Percentiles rank a stretch among this genome's conserved stretches.
These are phyloP conservation scores for Phyllostomus hastatus DNA, from an alignment of 2,113 vertebrate species.

Conservation along the genomic window DNA sequence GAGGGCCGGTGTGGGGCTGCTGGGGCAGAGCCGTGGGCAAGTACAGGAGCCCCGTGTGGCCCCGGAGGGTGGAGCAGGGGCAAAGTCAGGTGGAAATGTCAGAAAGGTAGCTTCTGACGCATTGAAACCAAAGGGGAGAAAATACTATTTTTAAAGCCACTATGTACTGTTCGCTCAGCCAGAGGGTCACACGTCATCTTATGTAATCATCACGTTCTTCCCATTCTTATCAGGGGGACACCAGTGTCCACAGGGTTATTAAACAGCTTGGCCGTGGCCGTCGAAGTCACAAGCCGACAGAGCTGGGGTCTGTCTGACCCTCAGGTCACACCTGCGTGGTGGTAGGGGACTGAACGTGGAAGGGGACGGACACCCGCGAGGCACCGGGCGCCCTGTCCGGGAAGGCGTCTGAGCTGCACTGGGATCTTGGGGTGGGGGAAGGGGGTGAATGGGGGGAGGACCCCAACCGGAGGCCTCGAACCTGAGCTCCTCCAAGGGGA, in stretches of 20 bases:
- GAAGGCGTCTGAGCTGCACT: not conserved
- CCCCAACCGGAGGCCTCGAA: not conserved
- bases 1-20: accelerated
- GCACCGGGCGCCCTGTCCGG: not conserved
- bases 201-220: not conserved
- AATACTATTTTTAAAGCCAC: not conserved
- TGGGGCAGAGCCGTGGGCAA: accelerated
- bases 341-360: not conserved
- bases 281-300: too few species aligned
- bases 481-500: not conserved
- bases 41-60: too few species aligned
- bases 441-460: too few species aligned
- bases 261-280: not conserved
- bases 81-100: not conserved
- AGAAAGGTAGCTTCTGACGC: not conserved
- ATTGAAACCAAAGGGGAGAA: not conserved
- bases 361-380: not conserved
- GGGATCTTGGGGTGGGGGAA: too few species aligned
- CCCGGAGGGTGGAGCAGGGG: not conserved
- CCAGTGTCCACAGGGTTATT: not conserved
- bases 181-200: not conserved
- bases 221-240: not conserved
- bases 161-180: not conserved
- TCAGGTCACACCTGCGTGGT: not conserved
- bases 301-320: not conserved